These are phyloP conservation scores for Cryptoblepharus egeriae DNA, from an alignment of 2,797 vertebrate genomes.

Conservation along the genomic window DNA sequence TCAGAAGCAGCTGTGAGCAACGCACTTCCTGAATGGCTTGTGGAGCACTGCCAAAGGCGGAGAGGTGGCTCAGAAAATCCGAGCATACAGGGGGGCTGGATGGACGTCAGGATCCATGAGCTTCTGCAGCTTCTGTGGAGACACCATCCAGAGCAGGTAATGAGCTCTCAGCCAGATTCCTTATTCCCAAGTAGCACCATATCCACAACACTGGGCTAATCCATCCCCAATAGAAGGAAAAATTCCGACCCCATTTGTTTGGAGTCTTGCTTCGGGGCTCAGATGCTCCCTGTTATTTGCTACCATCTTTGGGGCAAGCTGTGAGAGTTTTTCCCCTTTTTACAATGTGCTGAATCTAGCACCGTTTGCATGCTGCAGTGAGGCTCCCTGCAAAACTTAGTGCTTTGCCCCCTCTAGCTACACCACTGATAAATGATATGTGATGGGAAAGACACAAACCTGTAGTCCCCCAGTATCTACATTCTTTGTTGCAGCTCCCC, in stretches of 20 bases:
- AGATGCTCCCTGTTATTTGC: not conserved
- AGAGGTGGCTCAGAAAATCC: slow-evolving; percentile 35
- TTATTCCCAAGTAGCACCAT: too few species aligned
- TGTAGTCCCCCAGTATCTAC: too few species aligned
- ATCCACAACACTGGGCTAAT: not conserved
- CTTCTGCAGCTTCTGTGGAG: not conserved
- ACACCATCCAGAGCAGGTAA: slow-evolving; percentile 55
- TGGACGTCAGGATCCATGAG: slow-evolving; percentile 30
- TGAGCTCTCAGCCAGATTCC: not conserved
- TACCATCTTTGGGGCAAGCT: too few species aligned
- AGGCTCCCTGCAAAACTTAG: too few species aligned
- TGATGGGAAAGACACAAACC: not conserved
- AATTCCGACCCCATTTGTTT: not conserved
- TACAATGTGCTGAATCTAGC: too few species aligned
- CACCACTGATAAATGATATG: not conserved
- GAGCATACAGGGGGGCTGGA: slow-evolving; percentile 10
- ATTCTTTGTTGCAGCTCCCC: not conserved
- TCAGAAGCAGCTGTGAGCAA: slow-evolving; percentile 59
- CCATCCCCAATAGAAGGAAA: not conserved
- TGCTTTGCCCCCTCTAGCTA: too few species aligned
- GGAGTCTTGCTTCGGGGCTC: not conserved
- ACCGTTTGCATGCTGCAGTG: too few species aligned
- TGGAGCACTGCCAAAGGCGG: slow-evolving; percentile 27
- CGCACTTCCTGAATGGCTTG: slow-evolving; percentile 35
- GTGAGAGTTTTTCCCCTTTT: too few species aligned